A percentile compares a stretch with the other conserved stretches of the same genome.
Conservation (phyloP, 35 echinoderm and acorn worm species). For the Eucidaris tribuloides region DNA sequence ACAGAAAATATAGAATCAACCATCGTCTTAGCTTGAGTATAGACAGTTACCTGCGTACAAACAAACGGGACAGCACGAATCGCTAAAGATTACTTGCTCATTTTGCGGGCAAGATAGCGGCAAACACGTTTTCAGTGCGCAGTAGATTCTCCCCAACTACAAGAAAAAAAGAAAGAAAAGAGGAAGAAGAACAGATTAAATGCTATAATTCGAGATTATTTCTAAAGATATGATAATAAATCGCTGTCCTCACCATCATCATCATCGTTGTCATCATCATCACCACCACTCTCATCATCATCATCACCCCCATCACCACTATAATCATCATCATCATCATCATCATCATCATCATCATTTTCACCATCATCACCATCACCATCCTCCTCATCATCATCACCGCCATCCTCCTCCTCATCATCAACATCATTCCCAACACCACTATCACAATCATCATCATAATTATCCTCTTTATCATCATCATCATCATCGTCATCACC, state of each 20-base stretch:
- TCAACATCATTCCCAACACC: neutral
- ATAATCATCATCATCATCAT: too few relatives aligned
- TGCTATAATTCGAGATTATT: neutral
- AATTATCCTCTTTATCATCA: too few relatives aligned
- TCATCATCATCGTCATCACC: neutral
- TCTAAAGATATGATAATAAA: neutral
- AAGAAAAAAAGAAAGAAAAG: neutral
- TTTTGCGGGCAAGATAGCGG: neutral
- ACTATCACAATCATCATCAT: too few relatives aligned
- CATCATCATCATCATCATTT: conserved; percentile 35
- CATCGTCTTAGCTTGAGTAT: neutral
- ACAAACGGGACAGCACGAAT: conserved; percentile 72
- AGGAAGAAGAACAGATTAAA: neutral
- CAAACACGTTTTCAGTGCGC: conserved; percentile 58
- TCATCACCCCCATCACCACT: too few relatives aligned
- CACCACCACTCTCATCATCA: too few relatives aligned
- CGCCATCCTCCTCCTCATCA: neutral
- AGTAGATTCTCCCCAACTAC: conserved; percentile 46
- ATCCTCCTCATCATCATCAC: conserved; percentile 18
- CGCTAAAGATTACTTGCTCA: conserved; percentile 31
- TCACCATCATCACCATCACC: conserved; percentile 6
- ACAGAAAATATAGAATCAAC: neutral
- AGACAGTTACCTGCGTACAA: conserved; percentile 22
- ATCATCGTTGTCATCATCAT: neutral
- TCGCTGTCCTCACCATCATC: conserved; percentile 10